These are phyloP conservation scores for Leptinotarsa peninsularis DNA, from an alignment of 2,888 invertebrate genomes.

Conservation along the genomic window DNA sequence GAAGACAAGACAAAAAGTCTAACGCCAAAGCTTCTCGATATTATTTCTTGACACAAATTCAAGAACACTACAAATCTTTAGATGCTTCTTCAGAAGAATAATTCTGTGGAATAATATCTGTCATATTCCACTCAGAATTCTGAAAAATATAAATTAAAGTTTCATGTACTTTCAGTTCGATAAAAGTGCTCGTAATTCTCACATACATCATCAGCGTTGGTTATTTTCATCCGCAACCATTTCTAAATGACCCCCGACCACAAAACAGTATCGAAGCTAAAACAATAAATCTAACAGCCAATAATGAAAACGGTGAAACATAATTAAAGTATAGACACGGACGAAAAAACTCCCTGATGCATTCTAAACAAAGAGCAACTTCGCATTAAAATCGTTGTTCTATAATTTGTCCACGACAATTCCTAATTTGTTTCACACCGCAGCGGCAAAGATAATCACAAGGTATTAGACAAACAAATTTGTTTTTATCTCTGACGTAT, in stretches of 20 bases:
- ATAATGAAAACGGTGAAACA: not conserved
- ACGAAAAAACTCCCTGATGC: not conserved
- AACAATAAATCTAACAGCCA: too few relatives aligned
- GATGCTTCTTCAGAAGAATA: too few relatives aligned
- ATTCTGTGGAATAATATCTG: too few relatives aligned
- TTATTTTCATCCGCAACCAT: not conserved
- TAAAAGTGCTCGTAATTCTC: too few relatives aligned
- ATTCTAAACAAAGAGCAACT: slow-evolving; percentile 20
- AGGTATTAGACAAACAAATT: slow-evolving; percentile 35
- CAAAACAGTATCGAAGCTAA: not conserved
- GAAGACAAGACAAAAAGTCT: too few relatives aligned
- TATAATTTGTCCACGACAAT: slow-evolving; percentile 32
- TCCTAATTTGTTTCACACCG: slow-evolving; percentile 40
- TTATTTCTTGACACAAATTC: too few relatives aligned
- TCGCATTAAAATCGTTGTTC: slow-evolving; percentile 25
- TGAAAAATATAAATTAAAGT: too few relatives aligned
- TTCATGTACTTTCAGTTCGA: too few relatives aligned
- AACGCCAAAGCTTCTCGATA: too few relatives aligned
- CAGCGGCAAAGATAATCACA: slow-evolving; percentile 43
- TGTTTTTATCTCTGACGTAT: slow-evolving; percentile 34
- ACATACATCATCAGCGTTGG: not conserved
- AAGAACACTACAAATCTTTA: too few relatives aligned
- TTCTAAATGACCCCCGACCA: not conserved
- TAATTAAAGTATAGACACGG: not conserved
- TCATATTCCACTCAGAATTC: too few relatives aligned